Evolutionary conservation across 2,113 vertebrate genomes (phyloP).

Genomic region (Psammodynastes pulverulentus): DNA sequence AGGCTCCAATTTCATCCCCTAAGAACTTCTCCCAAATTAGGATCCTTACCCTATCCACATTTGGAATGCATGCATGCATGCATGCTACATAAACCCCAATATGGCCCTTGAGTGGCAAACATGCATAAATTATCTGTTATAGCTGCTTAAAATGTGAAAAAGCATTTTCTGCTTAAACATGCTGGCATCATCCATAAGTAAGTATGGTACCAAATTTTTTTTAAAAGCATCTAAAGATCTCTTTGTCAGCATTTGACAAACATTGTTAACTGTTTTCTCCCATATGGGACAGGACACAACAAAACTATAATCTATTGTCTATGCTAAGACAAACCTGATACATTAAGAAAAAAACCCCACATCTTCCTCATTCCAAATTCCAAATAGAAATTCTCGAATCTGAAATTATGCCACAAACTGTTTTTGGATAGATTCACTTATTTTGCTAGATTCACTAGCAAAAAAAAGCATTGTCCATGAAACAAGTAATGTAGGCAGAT

Average conservation of each 20-base stretch:
- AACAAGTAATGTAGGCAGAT: neutral
- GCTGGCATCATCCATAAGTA: neutral
- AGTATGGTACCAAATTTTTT: neutral
- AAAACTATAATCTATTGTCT: neutral
- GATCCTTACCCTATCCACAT: neutral
- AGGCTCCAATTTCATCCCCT: neutral
- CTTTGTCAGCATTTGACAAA: neutral
- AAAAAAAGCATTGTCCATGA: neutral
- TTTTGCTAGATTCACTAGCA: neutral
- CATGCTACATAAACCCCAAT: neutral
- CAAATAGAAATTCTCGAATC: neutral
- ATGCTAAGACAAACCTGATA: neutral
- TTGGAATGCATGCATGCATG: neutral
- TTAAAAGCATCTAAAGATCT: neutral
- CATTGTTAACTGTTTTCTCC: neutral
- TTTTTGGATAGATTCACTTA: neutral
- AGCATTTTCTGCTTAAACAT: neutral
- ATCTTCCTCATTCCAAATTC: neutral
- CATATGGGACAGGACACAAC: neutral
- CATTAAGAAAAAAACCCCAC: neutral
- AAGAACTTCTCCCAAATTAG: neutral
- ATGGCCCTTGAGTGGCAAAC: neutral
- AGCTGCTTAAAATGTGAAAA: neutral
- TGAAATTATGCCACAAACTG: neutral
- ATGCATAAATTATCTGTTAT: neutral